A percentile compares a stretch with the other conserved stretches of the same genome.
phyloP scores from a whole-genome alignment of 2,113 vertebrate genomes.

The Gymnorhina tibicen region DNA sequence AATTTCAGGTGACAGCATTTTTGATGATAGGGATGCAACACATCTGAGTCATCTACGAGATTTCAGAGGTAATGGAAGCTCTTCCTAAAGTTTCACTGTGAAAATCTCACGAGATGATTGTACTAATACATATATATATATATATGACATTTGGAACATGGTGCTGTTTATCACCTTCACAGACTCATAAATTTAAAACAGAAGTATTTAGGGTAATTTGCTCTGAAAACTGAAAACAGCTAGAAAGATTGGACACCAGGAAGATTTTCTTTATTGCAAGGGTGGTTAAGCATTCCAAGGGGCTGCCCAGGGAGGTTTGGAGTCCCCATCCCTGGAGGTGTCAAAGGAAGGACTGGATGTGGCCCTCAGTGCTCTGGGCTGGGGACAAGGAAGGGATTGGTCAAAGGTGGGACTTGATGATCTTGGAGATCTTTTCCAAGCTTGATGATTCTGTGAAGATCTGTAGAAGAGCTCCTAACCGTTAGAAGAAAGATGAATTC shows the following conservation, averaged over 20 bases:
- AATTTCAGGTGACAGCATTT: not conserved
- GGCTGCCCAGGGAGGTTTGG: not conserved
- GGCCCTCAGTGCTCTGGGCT: not conserved
- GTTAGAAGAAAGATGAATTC: not conserved
- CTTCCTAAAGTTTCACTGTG: not conserved
- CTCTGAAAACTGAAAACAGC: not conserved
- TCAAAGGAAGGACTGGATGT: not conserved
- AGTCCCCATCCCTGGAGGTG: not conserved
- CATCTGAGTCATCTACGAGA: not conserved
- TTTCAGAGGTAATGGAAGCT: not conserved
- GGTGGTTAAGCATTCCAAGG: not conserved
- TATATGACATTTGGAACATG: not conserved
- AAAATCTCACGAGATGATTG: not conserved
- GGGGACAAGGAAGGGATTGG: not conserved
- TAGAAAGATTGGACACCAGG: not conserved
- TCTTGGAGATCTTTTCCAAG: not conserved
- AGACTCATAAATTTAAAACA: not conserved
- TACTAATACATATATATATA: not conserved
- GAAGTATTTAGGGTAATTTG: not conserved
- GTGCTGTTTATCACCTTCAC: not conserved
- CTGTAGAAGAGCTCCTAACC: not conserved
- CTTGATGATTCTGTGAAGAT: not conserved
- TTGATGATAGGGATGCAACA: not conserved
- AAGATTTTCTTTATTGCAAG: not conserved
- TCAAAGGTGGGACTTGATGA: not conserved